Evolutionary conservation across 2,888 invertebrate species (phyloP), one percentile per base, ranked within the genome.

Genomic region (Cephus nigrinus): DNA sequence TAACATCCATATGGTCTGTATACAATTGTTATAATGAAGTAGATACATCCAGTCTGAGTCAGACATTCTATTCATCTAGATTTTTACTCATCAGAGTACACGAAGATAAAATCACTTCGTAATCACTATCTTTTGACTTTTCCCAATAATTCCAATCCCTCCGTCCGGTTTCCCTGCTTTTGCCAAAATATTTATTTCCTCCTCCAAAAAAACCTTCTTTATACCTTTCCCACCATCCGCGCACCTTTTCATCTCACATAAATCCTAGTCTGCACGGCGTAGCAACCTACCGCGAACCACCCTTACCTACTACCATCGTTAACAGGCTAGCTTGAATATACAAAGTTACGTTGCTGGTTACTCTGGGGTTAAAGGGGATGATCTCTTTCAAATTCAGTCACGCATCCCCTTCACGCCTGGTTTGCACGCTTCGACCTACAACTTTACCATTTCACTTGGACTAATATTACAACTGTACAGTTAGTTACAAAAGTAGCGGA

Each of bases 311-410:
- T 9, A 23, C 40, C 40, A 23, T 23, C 40, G 5, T 55, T 55
- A 55, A 23, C 40, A 55, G 40, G 73, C 76, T 78, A 82, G 81
- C 75, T 69, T 79, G 73, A 79, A 75, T 81, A 80, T 78, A 80
- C 81, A 82, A 80, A 81, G 78, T 75, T 80, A 75, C 78, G 78
- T 74, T 80, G 78, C 69, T 80, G 80, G 81, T 81, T 80, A 78
- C 75, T 80, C 68, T 73, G 69, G 72, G 73, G 69, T 80, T 84
- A 82, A 83, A 84, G 84, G 76, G 79, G 81, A 85, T 81, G 76
- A 78, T 76, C 40, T 55, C 40, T 23, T 55, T 23, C 40, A 23
- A 23, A 23, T 23, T 55, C 40, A 23, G 40, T 55, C 40, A 55
- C 40, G 40, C 40, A 55, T 55, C 23, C 5, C 40, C 40, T 55